phyloP scores from a whole-genome alignment of 2,113 vertebrate species.

The Riparia riparia region DNA sequence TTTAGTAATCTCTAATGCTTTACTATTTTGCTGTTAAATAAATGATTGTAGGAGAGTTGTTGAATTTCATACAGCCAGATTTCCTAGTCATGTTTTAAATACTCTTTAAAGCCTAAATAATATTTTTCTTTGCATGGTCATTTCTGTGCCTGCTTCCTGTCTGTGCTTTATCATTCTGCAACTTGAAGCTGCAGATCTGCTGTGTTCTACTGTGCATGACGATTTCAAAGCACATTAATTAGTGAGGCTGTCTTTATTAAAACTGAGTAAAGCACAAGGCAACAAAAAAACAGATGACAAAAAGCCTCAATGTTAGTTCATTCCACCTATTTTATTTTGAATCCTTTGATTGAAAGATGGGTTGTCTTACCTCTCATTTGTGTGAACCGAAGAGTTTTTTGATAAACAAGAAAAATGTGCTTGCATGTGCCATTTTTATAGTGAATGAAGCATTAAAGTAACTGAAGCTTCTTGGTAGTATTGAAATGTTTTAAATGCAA shows the following conservation, averaged over 20 bases:
- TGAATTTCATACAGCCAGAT: not conserved
- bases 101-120: not conserved
- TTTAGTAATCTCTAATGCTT: not conserved
- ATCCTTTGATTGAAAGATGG: not conserved
- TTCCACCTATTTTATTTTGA: not conserved
- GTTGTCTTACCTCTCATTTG: not conserved
- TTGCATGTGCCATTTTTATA: not conserved
- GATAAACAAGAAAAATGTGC: not conserved
- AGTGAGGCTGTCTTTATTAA: not conserved
- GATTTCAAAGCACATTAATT: not conserved
- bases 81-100: not conserved
- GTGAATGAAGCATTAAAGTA: not conserved
- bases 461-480: not conserved
- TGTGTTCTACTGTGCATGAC: not conserved
- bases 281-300: not conserved
- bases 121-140: not conserved
- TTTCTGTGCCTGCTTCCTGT: not conserved
- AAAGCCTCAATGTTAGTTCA: accelerated
- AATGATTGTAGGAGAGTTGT: not conserved
- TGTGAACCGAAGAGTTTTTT: not conserved
- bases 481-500: not conserved
- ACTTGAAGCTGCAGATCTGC: not conserved
- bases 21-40: not conserved
- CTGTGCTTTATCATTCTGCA: not conserved
- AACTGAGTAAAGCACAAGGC: not conserved